Percentiles rank a stretch among this genome's conserved stretches.
phyloP scores from a whole-genome alignment of 2,113 vertebrate species.

The Perognathus longimembris region DNA sequence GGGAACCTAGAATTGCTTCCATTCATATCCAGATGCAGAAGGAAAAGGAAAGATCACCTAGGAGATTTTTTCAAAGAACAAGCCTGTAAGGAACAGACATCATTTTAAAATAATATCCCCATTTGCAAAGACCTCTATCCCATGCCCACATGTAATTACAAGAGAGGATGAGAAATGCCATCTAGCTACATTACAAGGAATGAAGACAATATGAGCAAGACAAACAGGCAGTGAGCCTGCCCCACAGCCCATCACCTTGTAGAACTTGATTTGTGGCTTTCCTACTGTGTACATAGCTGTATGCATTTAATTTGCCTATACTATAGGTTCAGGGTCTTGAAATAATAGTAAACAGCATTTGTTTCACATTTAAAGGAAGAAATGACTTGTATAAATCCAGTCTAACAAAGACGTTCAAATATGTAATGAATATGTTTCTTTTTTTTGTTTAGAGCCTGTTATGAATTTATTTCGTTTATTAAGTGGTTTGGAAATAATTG shows the following conservation, averaged over 20 bases:
- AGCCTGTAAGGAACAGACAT: background rate
- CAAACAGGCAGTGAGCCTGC: background rate
- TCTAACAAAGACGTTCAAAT: background rate
- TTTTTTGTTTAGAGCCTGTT: too few relatives aligned
- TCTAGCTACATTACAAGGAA: background rate
- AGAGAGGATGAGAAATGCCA: background rate
- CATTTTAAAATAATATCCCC: background rate
- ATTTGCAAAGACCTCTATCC: background rate
- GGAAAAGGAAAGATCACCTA: background rate
- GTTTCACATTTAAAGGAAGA: background rate
- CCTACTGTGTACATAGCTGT: too few relatives aligned
- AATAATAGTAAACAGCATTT: too few relatives aligned
- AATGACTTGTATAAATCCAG: background rate
- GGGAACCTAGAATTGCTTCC: background rate
- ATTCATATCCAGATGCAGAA: background rate
- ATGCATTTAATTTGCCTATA: too few relatives aligned
- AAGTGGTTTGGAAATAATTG: slow-evolving; percentile 21
- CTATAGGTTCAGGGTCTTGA: too few relatives aligned
- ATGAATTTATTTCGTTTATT: too few relatives aligned
- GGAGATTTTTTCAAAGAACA: background rate
- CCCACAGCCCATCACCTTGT: background rate
- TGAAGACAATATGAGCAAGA: background rate
- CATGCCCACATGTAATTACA: background rate
- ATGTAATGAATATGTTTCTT: background rate
- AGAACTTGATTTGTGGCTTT: too few relatives aligned